Base-by-base conservation (phyloP, 2,888 invertebrate species). In the Neoaliturus tenellus region DNA sequence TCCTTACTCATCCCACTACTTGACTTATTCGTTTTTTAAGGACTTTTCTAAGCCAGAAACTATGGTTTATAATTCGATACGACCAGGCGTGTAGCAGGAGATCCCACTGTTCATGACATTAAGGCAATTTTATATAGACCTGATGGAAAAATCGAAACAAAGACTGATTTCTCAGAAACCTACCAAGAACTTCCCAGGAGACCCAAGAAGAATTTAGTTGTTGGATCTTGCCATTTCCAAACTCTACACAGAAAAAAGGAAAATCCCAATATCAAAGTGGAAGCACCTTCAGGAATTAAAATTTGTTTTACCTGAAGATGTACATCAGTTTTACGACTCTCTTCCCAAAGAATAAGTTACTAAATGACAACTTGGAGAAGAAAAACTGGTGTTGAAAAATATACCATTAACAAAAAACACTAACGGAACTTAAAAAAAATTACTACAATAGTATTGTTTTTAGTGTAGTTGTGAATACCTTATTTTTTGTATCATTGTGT, bases 81-180 rank as follows among this genome's bases (percentile, higher is more conserved):
- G 82, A 55, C 75, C 35, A 55, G 82, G 35, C 73, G 75, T 23
- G 75, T 73, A 23, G 82, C 75, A 28, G 82, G 82, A 23, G 73
- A 82, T 25, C 73, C 82, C 20, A 82, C 58, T 33, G 73, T 75
- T 55, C 82, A 82, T 75, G 82, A 73, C 75, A 10, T 75, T 17
- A 82, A 67, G 44, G 82, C 82, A 51, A 62, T 75, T 71, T 51
- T 69, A 28, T 71, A 82, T 71, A 71, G 51, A 44, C 89, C 33
- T 25, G 35, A 44, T 25, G 55, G 33, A 58, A 83, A 48, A 44
- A 69, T 25, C 41, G 48, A 82, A 41, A 69, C 69, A 28, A 81
- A 81, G 81, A 25, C 69, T 20, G 62, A 67, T n/a, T 80, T 83
- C 39, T 12, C 58, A 62, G 41, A 71, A n/a, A 23, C 17, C 20